Evolutionary conservation across 2,113 vertebrate species (phyloP).

Genomic region (Corvus cornix): DNA sequence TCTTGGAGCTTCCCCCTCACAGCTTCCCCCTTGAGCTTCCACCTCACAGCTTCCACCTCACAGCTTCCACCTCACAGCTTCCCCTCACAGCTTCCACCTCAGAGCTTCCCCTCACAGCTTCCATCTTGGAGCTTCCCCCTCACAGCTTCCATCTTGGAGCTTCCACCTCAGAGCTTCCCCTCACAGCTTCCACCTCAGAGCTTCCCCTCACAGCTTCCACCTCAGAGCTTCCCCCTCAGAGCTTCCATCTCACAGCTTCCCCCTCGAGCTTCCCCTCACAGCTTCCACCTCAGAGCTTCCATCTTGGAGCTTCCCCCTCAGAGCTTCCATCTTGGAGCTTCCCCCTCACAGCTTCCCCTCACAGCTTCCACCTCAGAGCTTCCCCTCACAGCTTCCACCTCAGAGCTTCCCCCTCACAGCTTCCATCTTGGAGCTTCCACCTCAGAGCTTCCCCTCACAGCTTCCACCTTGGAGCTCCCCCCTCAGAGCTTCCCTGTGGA

Average conservation of each 20-base stretch:
- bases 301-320: neutral
- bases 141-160: neutral
- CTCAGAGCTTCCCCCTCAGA: neutral
- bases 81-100: neutral
- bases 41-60: too few relatives aligned
- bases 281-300: neutral
- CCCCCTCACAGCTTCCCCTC: too few relatives aligned
- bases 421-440: too few relatives aligned
- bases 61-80: neutral
- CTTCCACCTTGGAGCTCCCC: neutral
- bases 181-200: neutral
- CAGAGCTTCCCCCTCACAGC: accelerated
- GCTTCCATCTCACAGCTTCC: too few relatives aligned
- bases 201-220: neutral
- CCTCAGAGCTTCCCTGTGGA: too few relatives aligned
- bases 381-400: neutral
- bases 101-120: too few relatives aligned
- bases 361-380: accelerated
- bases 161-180: too few relatives aligned
- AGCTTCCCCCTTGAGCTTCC: too few relatives aligned
- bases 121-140: neutral
- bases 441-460: too few relatives aligned
- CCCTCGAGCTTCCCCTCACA: neutral
- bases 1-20: accelerated
- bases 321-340: neutral